These are phyloP conservation scores for Lethenteron camtschaticum DNA, from an alignment of 2,113 vertebrate genomes.

Conservation along the genomic window DNA sequence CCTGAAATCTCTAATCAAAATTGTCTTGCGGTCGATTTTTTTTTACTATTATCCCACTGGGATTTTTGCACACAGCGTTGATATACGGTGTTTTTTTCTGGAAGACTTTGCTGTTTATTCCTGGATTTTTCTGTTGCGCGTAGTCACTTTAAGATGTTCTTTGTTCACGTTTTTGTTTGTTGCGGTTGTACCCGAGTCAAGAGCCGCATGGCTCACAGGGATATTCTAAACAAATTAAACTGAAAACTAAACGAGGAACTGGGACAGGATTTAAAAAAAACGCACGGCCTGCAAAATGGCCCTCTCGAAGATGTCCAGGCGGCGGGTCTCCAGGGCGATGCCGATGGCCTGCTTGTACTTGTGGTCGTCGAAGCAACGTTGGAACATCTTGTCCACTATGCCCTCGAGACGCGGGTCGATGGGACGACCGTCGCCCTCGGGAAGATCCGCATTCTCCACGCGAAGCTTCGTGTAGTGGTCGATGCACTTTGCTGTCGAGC, in stretches of 20 bases:
- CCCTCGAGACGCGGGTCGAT: slow-evolving; percentile 81
- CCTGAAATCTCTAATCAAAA: too few species aligned
- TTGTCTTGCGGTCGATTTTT: too few species aligned
- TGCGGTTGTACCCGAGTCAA: too few species aligned
- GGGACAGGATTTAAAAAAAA: background rate
- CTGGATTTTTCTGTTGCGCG: too few species aligned
- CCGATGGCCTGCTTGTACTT: slow-evolving; percentile 96
- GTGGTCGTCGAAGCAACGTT: slow-evolving; percentile 80
- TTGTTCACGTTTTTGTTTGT: too few species aligned
- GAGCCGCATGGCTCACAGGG: too few species aligned
- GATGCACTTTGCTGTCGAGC: slow-evolving; percentile 65
- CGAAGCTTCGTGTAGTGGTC: slow-evolving; percentile 95
- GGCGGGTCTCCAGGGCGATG: slow-evolving; percentile 74
- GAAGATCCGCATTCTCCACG: slow-evolving; percentile 76
- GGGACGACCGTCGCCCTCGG: slow-evolving; percentile 64
- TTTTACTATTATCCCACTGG: too few species aligned
- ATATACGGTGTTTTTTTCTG: too few species aligned
- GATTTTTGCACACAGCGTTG: too few species aligned
- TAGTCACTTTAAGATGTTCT: too few species aligned
- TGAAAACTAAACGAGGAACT: background rate
- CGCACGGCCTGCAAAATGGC: slow-evolving; percentile 58
- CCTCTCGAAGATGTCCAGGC: slow-evolving; percentile 87
- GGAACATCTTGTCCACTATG: slow-evolving; percentile 98
- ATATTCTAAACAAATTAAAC: background rate
- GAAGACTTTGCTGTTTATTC: too few species aligned